A percentile compares a stretch with the other conserved stretches of the same genome.
Evolutionary conservation across 2,113 vertebrate species (phyloP).

Genomic region (Brachyhypopomus occidentalis): DNA sequence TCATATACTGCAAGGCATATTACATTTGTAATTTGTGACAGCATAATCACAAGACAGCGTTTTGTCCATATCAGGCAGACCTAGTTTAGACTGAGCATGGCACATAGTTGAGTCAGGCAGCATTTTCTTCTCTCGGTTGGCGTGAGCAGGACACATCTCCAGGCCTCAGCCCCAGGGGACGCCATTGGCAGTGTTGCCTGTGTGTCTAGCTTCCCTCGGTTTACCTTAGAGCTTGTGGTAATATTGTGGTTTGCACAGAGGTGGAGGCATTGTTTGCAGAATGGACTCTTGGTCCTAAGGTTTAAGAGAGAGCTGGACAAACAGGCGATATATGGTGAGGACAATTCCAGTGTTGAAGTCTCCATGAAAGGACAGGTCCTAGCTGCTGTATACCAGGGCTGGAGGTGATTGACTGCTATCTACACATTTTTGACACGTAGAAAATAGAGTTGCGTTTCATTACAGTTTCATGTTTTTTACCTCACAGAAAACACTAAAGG

Average conservation of each 20-base stretch:
- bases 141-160: constrained; percentile 38
- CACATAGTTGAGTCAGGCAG: constrained; percentile 6
- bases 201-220: constrained; percentile 18
- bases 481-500: constrained; percentile 1
- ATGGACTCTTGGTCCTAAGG: neutral
- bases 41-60: too few species aligned
- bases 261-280: constrained; percentile 16
- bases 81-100: constrained; percentile 50
- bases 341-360: neutral
- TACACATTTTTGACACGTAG: neutral
- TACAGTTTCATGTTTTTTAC: neutral
- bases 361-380: neutral
- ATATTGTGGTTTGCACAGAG: constrained; percentile 22
- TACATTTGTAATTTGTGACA: too few species aligned
- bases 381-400: neutral
- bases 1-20: too few species aligned
- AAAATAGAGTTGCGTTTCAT: neutral
- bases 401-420: neutral
- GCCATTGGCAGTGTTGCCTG: constrained; percentile 43
- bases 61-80: neutral
- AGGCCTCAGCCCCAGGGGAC: constrained; percentile 40
- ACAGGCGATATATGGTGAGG: neutral
- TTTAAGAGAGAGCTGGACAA: neutral
- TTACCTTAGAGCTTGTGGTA: constrained; percentile 39
- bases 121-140: constrained; percentile 27